phyloP scores from a whole-genome alignment of 2,888 invertebrate genomes.

The Conus canariensis region DNA sequence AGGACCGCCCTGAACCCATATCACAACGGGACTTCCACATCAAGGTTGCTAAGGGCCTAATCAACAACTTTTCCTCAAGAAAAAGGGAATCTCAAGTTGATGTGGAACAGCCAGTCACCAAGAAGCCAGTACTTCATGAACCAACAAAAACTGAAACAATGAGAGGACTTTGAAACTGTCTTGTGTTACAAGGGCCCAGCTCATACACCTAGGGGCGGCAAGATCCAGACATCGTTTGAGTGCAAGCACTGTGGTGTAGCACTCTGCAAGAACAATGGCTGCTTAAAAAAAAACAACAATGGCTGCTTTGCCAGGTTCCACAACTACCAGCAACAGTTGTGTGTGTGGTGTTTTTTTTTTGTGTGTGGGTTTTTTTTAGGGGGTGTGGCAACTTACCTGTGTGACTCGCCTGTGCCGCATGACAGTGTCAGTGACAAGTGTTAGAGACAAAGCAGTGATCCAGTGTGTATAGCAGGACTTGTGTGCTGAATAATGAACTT shows the following conservation, averaged over 20 bases:
- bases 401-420: background rate
- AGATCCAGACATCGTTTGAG: background rate
- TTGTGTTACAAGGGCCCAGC: background rate
- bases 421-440: background rate
- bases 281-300: background rate
- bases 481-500: no score
- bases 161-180: slow-evolving; percentile 18
- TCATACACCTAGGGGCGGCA: background rate
- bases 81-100: background rate
- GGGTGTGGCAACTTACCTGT: no score
- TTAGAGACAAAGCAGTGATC: no score
- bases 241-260: background rate
- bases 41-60: background rate
- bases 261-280: background rate
- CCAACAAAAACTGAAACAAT: background rate
- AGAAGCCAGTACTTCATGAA: background rate
- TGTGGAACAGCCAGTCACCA: background rate
- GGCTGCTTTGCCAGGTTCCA: background rate
- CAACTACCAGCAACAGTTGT: no score
- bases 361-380: no score
- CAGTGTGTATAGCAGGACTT: no score
- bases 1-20: background rate
- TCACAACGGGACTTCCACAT: background rate
- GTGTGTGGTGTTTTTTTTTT: no score
- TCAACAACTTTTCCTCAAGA: background rate